Evolutionary conservation across 2,888 invertebrate genomes (phyloP).

Genomic region (Rhodophaea formosa): DNA sequence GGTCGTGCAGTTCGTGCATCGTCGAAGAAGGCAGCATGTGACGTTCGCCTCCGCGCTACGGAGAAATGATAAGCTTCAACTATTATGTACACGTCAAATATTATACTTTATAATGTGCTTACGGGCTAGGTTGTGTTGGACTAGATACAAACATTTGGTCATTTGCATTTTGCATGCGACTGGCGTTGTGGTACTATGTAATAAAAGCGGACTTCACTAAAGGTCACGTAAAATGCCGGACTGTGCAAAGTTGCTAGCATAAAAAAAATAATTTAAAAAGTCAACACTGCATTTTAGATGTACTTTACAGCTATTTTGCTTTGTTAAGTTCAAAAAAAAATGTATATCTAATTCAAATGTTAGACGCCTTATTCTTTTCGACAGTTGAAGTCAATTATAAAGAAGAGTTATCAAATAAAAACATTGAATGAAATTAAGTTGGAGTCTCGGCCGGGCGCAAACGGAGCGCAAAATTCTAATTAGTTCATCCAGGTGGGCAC

Average conservation of each 20-base stretch:
- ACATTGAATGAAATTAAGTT: conserved; percentile 22
- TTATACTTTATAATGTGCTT: conserved; percentile 1
- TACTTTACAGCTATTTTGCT: background rate
- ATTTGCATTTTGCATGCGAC: conserved; percentile 15
- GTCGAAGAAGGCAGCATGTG: conserved; percentile 80
- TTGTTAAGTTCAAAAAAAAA: background rate
- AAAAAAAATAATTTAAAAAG: background rate
- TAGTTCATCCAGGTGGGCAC: conserved; percentile 45
- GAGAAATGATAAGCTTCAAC: conserved; percentile 68
- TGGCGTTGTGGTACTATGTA: background rate
- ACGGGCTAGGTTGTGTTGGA: conserved; percentile 4
- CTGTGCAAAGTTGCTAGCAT: background rate
- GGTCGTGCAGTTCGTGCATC: conserved; percentile 81
- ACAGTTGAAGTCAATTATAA: background rate
- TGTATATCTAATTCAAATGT: too few relatives aligned
- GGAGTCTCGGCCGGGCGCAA: conserved; percentile 28
- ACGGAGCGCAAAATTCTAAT: conserved; percentile 48
- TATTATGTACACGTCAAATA: conserved; percentile 24
- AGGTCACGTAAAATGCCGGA: conserved; percentile 1
- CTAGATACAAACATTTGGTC: conserved; percentile 9
- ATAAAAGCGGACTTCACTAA: conserved; percentile 5
- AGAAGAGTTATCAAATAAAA: conserved; percentile 3
- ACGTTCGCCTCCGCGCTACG: conserved; percentile 76
- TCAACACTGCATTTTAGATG: background rate
- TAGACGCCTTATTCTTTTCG: background rate